Base-by-base conservation (phyloP, 2,797 vertebrate genomes). In the Hydrolagus colliei region DNA sequence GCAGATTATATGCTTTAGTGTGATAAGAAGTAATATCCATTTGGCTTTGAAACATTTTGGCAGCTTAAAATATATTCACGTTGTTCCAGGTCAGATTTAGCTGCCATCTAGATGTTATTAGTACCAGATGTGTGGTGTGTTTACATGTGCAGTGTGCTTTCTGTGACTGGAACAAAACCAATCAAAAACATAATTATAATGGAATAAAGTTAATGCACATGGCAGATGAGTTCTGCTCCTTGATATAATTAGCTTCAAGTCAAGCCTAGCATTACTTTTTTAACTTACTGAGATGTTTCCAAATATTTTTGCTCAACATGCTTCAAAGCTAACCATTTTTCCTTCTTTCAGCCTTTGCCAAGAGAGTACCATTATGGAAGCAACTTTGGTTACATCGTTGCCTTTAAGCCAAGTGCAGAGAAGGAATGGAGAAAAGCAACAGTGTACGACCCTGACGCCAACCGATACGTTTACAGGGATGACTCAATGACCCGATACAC, bases 321-420 rank as follows among this genome's bases (percentile, higher is more conserved):
- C 41, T 52, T 84, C 9, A 16, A 71, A 67, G 32, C 79, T 84
- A 20, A 71, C 16, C 71, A 27, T 13, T 18, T 71, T 71, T 11
- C 78, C 22, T 68, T 22, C 18, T 86, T 32, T 16, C 90, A 99
- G 98, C 97, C 98, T 86, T 95, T 99, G 86, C 94, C 97, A 87
- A 94, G 95, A 80, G 94, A 97, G 91, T 98, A 98, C 90, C 96
- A 96, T 90, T 98, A 95, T 2, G 98, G 98, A 35, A 93, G 94
- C 73, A 94, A 96, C 87, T 98, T 98, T 88, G 97, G 97, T 89
- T 99, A 99, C 89, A 95, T 98, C 65, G 93, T 99, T 87, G 96
- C 97, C 71, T 99, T 99, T 91, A 98, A 96, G 88, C 95, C 95
- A 9, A 92, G 91, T 72, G 91, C 92, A 72, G 92, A 91, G 6